Evolutionary conservation across 2,113 vertebrate species (phyloP).

Genomic region (Podilymbus podiceps): DNA sequence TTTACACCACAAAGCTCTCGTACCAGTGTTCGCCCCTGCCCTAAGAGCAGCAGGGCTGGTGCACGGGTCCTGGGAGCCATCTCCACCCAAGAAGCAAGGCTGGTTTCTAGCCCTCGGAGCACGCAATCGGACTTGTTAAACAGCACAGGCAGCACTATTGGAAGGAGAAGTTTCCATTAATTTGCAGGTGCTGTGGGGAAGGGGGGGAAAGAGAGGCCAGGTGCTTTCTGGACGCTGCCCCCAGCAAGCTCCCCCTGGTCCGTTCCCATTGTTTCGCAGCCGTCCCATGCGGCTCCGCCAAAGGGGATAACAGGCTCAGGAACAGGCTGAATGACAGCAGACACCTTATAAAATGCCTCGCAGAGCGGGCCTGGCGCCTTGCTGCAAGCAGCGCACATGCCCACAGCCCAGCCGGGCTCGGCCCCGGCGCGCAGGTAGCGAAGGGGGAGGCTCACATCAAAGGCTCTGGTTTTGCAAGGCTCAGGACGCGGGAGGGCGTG

Average conservation of each 20-base stretch:
- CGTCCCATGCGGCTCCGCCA: background rate
- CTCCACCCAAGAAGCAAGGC: background rate
- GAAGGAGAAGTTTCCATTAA: slow-evolving; percentile 60
- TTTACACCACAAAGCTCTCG: background rate
- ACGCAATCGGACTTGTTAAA: slow-evolving; percentile 28
- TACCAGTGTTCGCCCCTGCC: background rate
- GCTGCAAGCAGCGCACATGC: slow-evolving; percentile 47
- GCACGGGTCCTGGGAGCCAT: background rate
- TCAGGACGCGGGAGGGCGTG: slow-evolving; percentile 63
- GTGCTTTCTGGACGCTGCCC: slow-evolving; percentile 56
- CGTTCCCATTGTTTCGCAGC: slow-evolving; percentile 27
- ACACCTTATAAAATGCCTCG: slow-evolving; percentile 65
- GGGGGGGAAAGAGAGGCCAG: slow-evolving; percentile 30
- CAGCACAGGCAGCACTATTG: background rate
- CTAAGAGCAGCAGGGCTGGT: background rate
- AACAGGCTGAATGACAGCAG: slow-evolving; percentile 65
- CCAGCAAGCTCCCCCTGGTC: slow-evolving; percentile 28
- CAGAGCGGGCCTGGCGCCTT: slow-evolving; percentile 65
- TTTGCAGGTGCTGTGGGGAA: slow-evolving; percentile 60
- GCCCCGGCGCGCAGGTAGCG: slow-evolving; percentile 37
- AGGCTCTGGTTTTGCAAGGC: slow-evolving; percentile 53
- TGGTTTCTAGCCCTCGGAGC: slow-evolving; percentile 6
- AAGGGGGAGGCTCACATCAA: slow-evolving; percentile 56
- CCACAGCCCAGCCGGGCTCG: slow-evolving; percentile 21
- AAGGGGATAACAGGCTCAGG: slow-evolving; percentile 53